Evolutionary conservation across 1,140 invertebrate species (phyloP).

Genomic region (Pogonus chalceus): DNA sequence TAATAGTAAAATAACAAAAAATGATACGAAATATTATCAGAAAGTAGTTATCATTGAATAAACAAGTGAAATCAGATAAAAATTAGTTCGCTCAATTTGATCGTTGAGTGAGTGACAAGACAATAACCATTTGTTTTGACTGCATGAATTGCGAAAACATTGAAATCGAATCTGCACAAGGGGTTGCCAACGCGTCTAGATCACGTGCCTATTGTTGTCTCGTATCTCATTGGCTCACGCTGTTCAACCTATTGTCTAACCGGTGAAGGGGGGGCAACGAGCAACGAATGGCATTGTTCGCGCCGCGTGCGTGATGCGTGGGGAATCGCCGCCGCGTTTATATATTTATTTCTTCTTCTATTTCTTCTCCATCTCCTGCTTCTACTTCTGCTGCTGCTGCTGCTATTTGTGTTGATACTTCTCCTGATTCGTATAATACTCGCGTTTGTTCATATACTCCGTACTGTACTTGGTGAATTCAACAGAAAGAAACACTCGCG

Average conservation of each 20-base stretch:
- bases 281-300: background rate
- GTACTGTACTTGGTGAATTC: background rate
- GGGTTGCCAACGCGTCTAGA: background rate
- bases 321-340: background rate
- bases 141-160: constrained; percentile 5
- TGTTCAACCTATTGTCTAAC: background rate
- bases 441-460: background rate
- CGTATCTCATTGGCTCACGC: constrained; percentile 1
- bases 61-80: no score
- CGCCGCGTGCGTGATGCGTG: background rate
- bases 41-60: no score
- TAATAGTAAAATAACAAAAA: no score
- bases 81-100: background rate
- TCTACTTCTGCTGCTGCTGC: background rate
- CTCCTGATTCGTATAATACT: background rate
- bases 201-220: background rate
- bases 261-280: background rate
- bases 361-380: background rate
- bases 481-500: background rate
- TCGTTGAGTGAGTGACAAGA: background rate
- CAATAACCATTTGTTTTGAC: background rate
- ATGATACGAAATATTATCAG: no score
- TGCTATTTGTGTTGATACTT: background rate
- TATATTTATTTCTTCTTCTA: no score
- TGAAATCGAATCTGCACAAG: background rate